phyloP scores from a whole-genome alignment of 1,140 invertebrate species.

The Euglossa dilemma region DNA sequence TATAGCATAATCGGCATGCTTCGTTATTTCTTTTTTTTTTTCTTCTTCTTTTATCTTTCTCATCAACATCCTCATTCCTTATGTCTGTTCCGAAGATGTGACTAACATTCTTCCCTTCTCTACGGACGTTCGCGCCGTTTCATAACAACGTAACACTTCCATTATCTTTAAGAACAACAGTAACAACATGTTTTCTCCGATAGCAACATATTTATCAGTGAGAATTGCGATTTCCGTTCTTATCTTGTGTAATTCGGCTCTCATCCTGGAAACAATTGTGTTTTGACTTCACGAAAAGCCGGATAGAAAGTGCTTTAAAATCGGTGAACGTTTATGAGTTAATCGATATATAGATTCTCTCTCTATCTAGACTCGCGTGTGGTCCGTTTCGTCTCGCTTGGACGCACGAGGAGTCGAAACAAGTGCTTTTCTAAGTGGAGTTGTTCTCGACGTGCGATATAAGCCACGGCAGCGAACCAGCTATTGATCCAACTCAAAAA shows the following conservation, averaged over 20 bases:
- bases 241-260: constrained; percentile 1
- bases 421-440: constrained; percentile 24
- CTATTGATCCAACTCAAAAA: too few relatives aligned
- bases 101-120: constrained; percentile 16
- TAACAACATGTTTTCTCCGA: constrained; percentile 73
- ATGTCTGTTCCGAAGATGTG: background rate
- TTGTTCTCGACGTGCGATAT: constrained; percentile 26
- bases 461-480: constrained; percentile 34
- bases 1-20: constrained; percentile 2
- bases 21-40: too few relatives aligned
- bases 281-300: background rate
- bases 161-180: constrained; percentile 77
- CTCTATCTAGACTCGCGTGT: background rate
- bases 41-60: background rate
- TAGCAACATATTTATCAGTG: constrained; percentile 63
- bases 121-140: constrained; percentile 9
- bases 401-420: constrained; percentile 37
- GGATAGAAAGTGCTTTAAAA: constrained; percentile 11
- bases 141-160: constrained; percentile 73
- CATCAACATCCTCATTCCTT: background rate
- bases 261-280: constrained; percentile 25
- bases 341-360: background rate
- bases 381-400: constrained; percentile 11
- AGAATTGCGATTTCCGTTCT: constrained; percentile 15
- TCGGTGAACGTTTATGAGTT: background rate